These are phyloP conservation scores for Drosophila anceps DNA, from an alignment of 2,888 invertebrate species.

Conservation along the genomic window DNA sequence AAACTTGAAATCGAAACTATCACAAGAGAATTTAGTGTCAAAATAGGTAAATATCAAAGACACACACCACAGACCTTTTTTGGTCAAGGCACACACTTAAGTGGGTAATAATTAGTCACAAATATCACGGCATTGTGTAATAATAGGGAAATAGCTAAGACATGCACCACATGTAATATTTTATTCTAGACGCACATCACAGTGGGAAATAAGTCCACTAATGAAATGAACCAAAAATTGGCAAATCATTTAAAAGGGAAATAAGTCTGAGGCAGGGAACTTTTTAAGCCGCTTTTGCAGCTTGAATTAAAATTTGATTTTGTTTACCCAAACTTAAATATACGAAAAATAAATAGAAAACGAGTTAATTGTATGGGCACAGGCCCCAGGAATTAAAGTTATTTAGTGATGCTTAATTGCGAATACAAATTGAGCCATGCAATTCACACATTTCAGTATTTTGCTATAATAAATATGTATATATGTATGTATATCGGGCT, in stretches of 20 bases:
- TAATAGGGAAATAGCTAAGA: not conserved
- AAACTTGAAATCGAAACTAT: rapidly evolving
- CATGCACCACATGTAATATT: not conserved
- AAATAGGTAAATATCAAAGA: not conserved
- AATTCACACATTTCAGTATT: not conserved
- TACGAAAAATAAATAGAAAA: not conserved
- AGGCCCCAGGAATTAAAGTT: not conserved
- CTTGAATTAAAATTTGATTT: not conserved
- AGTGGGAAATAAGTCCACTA: not conserved
- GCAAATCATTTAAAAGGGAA: not conserved
- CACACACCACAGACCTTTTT: not conserved
- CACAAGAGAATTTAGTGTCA: not conserved
- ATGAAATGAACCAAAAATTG: not conserved
- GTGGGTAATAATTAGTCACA: not conserved
- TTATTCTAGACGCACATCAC: not conserved
- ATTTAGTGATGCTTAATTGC: not conserved
- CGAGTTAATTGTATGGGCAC: not conserved
- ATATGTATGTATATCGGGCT: not conserved
- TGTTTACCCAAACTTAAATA: not conserved
- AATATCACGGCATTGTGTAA: no score
- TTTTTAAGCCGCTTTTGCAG: not conserved
- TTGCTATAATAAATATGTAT: not conserved
- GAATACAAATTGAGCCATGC: not conserved
- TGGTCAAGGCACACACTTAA: not conserved
- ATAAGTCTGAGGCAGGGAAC: not conserved